Base-by-base conservation (phyloP, 2,113 vertebrate species). In the Marcusenius ussheri region DNA sequence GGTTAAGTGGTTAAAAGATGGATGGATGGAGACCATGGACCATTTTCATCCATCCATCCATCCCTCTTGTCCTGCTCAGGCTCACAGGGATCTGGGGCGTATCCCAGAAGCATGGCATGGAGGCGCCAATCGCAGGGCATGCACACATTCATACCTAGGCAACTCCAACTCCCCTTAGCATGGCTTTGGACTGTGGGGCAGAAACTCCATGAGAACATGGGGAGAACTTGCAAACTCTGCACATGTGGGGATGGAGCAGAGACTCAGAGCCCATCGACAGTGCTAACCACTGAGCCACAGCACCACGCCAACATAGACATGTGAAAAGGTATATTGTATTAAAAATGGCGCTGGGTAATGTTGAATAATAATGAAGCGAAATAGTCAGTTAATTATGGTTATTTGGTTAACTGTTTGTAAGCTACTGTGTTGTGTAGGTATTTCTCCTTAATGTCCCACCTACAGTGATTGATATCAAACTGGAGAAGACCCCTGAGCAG, bases 381-480 rank as follows among this genome's bases (percentile, higher is more conserved):
- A 24, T n/a, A 62, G 10, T n/a, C 8, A n/a, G 27, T 42, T 56
- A 42, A 66, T 24, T 56, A 19, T 39, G 27, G 6, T 11, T 9
- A 49, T 51, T 53, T 49, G 50, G 51, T 88, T 42, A 27, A 88
- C 15, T 56, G 86, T 51, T 27, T 13, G 5, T 53, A 53, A 50
- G 49, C 5, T 42, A 8, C 21, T 27, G n/a, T 70, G n/a, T 70
- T 70, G 10, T 31, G 10, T 31, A 39, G 35, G 77, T 19, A 45
- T 45, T 42, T 88, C 6, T 95, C 92, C 96, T 97, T 98, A 95
- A 97, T 95, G 84, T 1, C 0, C 21, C 8, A 53, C 62, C 92
- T 91, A 89, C 96, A 98, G 97, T 97, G 96, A 97, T 97, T 58
- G 96, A 99, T 95, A 98, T 98, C 95, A 96, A 98, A 94, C 95